Conservation (phyloP, 2,888 invertebrate genomes). For the Harmothoe impar region DNA sequence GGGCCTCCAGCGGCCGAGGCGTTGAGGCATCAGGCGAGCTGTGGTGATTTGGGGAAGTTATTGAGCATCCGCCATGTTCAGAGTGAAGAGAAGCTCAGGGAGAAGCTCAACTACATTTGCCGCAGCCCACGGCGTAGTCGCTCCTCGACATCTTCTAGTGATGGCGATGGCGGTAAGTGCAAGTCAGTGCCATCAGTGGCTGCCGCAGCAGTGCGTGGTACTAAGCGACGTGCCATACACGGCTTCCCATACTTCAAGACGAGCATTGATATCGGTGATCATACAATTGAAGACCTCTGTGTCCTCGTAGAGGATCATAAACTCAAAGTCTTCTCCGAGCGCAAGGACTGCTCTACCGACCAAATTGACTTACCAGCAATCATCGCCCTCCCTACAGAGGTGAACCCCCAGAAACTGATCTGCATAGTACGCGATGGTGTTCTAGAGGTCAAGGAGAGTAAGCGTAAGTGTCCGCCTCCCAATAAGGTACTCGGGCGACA, state of each 20-base stretch:
- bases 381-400: constrained; percentile 43
- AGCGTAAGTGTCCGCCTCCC: constrained; percentile 36
- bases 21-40: not conserved
- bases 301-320: constrained; percentile 59
- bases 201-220: not conserved
- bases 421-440: constrained; percentile 60
- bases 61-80: constrained; percentile 60
- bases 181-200: not conserved
- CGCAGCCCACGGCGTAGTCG: constrained; percentile 56
- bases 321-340: constrained; percentile 57
- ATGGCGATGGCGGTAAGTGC: not conserved
- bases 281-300: constrained; percentile 54
- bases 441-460: constrained; percentile 61
- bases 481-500: constrained; percentile 28
- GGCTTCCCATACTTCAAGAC: constrained; percentile 47
- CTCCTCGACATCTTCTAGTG: constrained; percentile 26
- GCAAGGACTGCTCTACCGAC: not conserved
- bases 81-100: constrained; percentile 64
- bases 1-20: not conserved
- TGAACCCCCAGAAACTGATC: constrained; percentile 59
- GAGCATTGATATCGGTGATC: constrained; percentile 53
- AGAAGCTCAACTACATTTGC: constrained; percentile 64
- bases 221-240: not conserved
- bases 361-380: constrained; percentile 28
- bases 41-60: constrained; percentile 31